Evolutionary conservation across 2,797 vertebrate genomes (phyloP), one percentile per base, ranked within the genome.

Genomic region (Phyllotis vaccarum): DNA sequence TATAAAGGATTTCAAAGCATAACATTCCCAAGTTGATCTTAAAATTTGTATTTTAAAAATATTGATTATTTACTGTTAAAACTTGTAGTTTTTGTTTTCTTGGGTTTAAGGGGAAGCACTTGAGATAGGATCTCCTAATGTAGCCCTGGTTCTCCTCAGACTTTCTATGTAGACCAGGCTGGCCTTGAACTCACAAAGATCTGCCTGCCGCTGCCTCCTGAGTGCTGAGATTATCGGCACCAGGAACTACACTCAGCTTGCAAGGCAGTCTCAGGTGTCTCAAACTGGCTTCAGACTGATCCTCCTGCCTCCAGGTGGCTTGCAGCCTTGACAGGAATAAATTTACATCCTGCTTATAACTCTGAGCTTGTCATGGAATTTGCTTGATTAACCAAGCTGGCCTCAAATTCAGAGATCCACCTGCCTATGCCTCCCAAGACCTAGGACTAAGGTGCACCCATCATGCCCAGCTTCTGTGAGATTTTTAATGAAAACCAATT

Each of bases 21-120:
- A 60, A 70, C 29, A 31, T 56, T 52, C 31, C 70, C 74, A 82
- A 46, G 37, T 86, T 89, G 86, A 43, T 68, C 3, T 64, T 95
- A 72, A 95, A 92, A 76, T 60, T 92, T 3, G 5, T 31, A 31
- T 86, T 82, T 93, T 88, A 13, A 43, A 79, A 72, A 93, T 52
- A 52, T 22, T 79, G 68, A 46, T 62, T 66, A 90, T 80, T 46
- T 46, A 49, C 43, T 76, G 2, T 66, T 88, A 86, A 68, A 81
- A 16, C 27, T 66, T 64, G 11, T 22, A 3, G 8, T 21, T 86
- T 52, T 49, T 86, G 31, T 66, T 86, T 86, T 52, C 46, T 52
- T 86, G 11, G 49, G 29, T 46, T 46, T 29, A 10, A 10, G 17
- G 31, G 76, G 54, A 17, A 3, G 34, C 19, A 13, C n/a, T 43